These are phyloP conservation scores for Platerodrilus igneus DNA, from an alignment of 2,888 invertebrate species.

Conservation along the genomic window DNA sequence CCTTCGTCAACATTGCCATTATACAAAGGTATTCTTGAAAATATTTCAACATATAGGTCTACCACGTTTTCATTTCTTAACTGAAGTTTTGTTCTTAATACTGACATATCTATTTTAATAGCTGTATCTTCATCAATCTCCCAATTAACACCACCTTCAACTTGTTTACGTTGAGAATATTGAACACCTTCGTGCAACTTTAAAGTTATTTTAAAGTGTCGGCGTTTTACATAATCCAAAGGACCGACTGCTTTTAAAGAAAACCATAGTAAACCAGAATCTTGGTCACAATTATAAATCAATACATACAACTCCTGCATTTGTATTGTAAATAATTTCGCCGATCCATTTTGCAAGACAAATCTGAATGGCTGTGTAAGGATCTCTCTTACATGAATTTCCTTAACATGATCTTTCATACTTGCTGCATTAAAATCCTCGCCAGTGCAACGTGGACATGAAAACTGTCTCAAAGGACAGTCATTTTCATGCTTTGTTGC, in stretches of 20 bases:
- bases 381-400: too few relatives aligned
- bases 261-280: slow-evolving; percentile 9
- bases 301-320: slow-evolving; percentile 3
- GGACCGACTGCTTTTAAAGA: slow-evolving; percentile 4
- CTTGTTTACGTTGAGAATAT: slow-evolving; percentile 7
- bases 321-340: too few relatives aligned
- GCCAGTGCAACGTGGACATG: slow-evolving; percentile 4
- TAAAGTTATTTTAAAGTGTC: slow-evolving; percentile 6
- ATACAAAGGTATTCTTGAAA: too few relatives aligned
- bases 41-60: not conserved
- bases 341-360: too few relatives aligned
- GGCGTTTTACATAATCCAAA: slow-evolving; percentile 2
- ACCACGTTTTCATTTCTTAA: slow-evolving; percentile 5
- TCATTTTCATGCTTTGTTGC: slow-evolving; percentile 7
- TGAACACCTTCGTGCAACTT: not conserved
- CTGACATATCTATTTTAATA: slow-evolving; percentile 10
- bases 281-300: slow-evolving; percentile 2
- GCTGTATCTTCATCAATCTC: slow-evolving; percentile 8
- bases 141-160: slow-evolving; percentile 9
- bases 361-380: too few relatives aligned
- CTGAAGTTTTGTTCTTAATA: slow-evolving; percentile 8
- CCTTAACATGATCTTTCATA: slow-evolving; percentile 1
- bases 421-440: slow-evolving; percentile 2
- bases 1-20: too few relatives aligned
- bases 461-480: slow-evolving; percentile 11